Evolutionary conservation across 2,888 invertebrate species (phyloP).

Genomic region (Urechis unicinctus): DNA sequence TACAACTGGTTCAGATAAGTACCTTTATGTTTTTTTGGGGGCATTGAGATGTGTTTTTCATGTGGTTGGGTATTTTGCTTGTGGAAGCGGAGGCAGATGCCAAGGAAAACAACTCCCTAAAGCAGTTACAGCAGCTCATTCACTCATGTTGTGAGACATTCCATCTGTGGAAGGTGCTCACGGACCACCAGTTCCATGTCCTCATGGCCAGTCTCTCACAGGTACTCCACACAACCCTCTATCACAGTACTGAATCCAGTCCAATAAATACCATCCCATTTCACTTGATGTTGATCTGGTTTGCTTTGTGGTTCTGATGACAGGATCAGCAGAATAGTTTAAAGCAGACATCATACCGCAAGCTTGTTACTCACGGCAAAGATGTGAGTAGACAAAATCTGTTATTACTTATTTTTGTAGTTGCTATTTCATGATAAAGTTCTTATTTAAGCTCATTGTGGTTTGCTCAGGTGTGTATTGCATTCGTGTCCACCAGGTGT

Average conservation of each 20-base stretch:
- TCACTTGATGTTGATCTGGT: too few species aligned
- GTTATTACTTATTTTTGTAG: not conserved
- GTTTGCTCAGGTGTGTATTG: not conserved
- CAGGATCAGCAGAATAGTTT: slow-evolving; percentile 59
- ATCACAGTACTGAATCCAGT: too few species aligned
- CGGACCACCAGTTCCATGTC: slow-evolving; percentile 83
- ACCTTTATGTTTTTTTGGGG: too few species aligned
- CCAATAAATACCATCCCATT: too few species aligned
- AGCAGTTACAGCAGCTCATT: slow-evolving; percentile 48
- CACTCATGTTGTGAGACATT: slow-evolving; percentile 81
- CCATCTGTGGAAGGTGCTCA: slow-evolving; percentile 85
- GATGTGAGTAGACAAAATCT: slow-evolving; percentile 6
- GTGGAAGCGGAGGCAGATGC: slow-evolving; percentile 43
- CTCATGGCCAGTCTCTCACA: slow-evolving; percentile 47
- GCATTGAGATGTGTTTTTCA: too few species aligned
- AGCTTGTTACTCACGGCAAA: slow-evolving; percentile 16
- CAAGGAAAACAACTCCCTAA: slow-evolving; percentile 49
- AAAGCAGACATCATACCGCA: slow-evolving; percentile 57
- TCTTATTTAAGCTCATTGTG: too few species aligned
- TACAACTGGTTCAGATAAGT: too few species aligned
- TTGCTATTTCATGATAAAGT: not conserved
- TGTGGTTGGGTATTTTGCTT: too few species aligned
- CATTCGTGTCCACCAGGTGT: slow-evolving; percentile 30
- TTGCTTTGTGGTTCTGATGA: slow-evolving; percentile 17
- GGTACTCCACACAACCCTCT: too few species aligned